These are phyloP conservation scores for Helicoverpa assulta DNA, from an alignment of 2,888 invertebrate genomes.

Conservation along the genomic window DNA sequence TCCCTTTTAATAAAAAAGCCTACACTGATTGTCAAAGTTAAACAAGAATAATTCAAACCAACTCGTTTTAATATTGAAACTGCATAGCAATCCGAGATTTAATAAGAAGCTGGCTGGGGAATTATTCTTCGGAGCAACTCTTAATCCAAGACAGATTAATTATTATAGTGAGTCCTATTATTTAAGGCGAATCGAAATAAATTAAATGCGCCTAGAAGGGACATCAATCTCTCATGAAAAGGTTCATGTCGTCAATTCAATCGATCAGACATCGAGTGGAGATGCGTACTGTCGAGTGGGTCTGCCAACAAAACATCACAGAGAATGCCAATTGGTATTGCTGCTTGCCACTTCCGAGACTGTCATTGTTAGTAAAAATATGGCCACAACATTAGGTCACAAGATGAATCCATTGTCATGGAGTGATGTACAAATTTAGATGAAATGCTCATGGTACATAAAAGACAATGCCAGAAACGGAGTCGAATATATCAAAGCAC, in stretches of 20 bases:
- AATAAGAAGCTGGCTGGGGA: background rate
- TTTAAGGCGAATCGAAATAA: conserved; percentile 5
- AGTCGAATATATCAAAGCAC: conserved; percentile 12
- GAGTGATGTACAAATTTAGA: conserved; percentile 55
- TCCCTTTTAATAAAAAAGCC: background rate
- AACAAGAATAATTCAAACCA: conserved; percentile 16
- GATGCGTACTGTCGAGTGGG: conserved; percentile 28
- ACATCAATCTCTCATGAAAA: conserved; percentile 35
- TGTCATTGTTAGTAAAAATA: conserved; percentile 60
- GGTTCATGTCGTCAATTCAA: conserved; percentile 39
- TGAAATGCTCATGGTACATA: conserved; percentile 46
- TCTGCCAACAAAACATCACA: conserved; percentile 67
- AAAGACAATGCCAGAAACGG: conserved; percentile 52
- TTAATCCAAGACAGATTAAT: background rate
- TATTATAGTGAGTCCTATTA: background rate
- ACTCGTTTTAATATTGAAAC: background rate
- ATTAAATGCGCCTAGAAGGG: conserved; percentile 11
- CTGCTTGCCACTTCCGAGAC: conserved; percentile 63
- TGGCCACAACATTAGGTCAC: conserved; percentile 57
- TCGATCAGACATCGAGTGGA: conserved; percentile 46
- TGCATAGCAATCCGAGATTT: background rate
- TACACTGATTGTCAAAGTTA: background rate
- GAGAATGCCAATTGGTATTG: conserved; percentile 67
- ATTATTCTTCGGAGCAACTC: background rate
- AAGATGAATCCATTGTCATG: conserved; percentile 57